Base-by-base conservation (phyloP, 2,888 invertebrate species). In the Apotomis capreana region DNA sequence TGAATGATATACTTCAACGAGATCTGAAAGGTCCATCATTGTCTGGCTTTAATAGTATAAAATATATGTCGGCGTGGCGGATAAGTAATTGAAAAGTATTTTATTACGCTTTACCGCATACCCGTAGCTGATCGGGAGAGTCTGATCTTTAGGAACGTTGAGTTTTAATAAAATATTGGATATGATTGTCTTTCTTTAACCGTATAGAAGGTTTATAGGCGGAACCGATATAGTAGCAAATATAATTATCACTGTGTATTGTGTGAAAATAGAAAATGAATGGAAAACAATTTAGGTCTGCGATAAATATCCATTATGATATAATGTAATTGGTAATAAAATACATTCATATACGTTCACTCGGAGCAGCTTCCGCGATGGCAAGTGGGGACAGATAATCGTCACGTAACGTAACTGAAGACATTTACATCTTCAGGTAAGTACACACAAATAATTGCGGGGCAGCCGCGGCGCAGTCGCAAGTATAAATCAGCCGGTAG, bases 401-500 rank as follows among this genome's bases (percentile, higher is more conserved):
- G 83, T 79, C 82, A 80, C 77, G 79, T 75, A 81, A 76, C 74
- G 79, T 75, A 81, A 76, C 74, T 75, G 26, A 26, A 26, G 26
- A 26, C 26, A 26, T 26, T 26, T 26, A 26, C 1, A 75, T 75
- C 71, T 75, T 74, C 75, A 75, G 76, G 76, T 79, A 80, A 81
- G 80, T 80, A 83, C 85, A 83, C 80, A 85, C 81, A 79, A 80
- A 80, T 83, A 84, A 85, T 83, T 83, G 80, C 79, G 78, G 77
- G 78, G 76, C 81, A 80, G 80, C 64, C 59, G 62, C 36, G 12
- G 82, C 78, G 79, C 79, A 80, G 78, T 77, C 78, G 79, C 79
- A 78, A 70, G 79, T 79, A 82, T 83, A 84, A 82, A 81, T 81
- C 79, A 80, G 79, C 77, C 78, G 78, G 77, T 76, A 80, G 78